These are phyloP conservation scores for Apocheima hispidaria DNA, from an alignment of 2,888 invertebrate genomes.

Conservation along the genomic window DNA sequence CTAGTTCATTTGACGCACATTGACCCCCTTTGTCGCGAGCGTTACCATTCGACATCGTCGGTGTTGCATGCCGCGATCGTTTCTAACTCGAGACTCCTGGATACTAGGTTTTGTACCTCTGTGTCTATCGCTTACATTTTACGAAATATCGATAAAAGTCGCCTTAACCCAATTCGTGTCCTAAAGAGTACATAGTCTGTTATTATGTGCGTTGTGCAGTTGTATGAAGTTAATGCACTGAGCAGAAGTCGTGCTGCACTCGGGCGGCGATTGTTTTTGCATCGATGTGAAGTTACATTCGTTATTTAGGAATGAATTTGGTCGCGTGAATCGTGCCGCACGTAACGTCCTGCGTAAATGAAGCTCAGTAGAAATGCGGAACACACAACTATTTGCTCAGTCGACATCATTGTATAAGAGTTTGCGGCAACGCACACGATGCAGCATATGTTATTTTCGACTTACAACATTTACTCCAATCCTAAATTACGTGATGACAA, in stretches of 20 bases:
- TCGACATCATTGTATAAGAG: slow-evolving; percentile 85
- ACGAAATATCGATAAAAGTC: slow-evolving; percentile 34
- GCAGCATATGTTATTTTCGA: slow-evolving; percentile 82
- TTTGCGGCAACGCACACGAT: slow-evolving; percentile 78
- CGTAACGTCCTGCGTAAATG: slow-evolving; percentile 80
- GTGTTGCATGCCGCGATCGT: slow-evolving; percentile 44
- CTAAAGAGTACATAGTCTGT: slow-evolving; percentile 25
- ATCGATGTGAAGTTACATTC: slow-evolving; percentile 42
- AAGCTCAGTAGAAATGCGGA: slow-evolving; percentile 85
- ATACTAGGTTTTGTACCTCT: slow-evolving; percentile 17
- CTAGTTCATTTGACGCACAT: slow-evolving; percentile 74
- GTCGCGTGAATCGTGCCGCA: slow-evolving; percentile 61
- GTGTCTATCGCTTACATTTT: slow-evolving; percentile 30
- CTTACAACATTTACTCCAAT: slow-evolving; percentile 82
- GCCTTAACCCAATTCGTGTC: slow-evolving; percentile 32
- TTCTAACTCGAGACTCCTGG: slow-evolving; percentile 16
- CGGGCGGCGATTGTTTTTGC: slow-evolving; percentile 32
- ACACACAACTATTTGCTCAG: slow-evolving; percentile 84
- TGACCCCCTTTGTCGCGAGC: slow-evolving; percentile 64
- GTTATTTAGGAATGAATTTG: slow-evolving; percentile 57
- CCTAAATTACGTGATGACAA: slow-evolving; percentile 80
- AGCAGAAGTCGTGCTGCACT: slow-evolving; percentile 29
- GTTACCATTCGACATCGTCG: slow-evolving; percentile 51
- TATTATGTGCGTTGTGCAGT: slow-evolving; percentile 16
- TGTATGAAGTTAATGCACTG: slow-evolving; percentile 15